Evolutionary conservation across 2,888 invertebrate genomes (phyloP).

Genomic region (Hymenopus coronatus): DNA sequence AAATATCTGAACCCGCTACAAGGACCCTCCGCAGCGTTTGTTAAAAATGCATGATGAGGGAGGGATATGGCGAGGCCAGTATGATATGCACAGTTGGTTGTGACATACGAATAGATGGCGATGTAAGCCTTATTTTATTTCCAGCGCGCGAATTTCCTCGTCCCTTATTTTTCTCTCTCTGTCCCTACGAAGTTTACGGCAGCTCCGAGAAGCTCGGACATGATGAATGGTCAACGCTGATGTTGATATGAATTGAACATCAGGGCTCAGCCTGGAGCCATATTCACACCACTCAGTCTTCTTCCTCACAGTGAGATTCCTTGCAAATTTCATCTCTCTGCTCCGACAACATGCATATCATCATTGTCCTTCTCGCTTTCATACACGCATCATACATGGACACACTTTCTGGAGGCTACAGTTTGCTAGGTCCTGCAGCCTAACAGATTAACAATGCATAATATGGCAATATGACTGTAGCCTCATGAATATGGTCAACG

Average conservation of each 20-base stretch:
- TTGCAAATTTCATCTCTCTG: not conserved
- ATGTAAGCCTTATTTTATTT: not conserved
- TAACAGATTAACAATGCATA: too few species aligned
- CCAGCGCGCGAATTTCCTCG: not conserved
- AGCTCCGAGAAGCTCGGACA: conserved; percentile 8
- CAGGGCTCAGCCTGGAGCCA: conserved; percentile 23
- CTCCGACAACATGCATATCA: too few species aligned
- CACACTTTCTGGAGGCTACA: too few species aligned
- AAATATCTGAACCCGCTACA: not conserved
- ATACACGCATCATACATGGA: not conserved
- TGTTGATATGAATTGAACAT: conserved; percentile 32
- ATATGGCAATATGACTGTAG: too few species aligned
- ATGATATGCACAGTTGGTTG: not conserved
- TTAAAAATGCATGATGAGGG: not conserved
- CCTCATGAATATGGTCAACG: too few species aligned
- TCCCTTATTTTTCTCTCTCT: not conserved
- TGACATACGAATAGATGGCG: not conserved
- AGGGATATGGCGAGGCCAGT: not conserved
- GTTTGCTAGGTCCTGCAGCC: too few species aligned
- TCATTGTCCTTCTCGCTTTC: not conserved
- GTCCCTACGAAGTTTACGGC: conserved; percentile 22
- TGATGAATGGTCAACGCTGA: conserved; percentile 27
- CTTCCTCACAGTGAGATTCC: not conserved
- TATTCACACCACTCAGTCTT: conserved; percentile 28
- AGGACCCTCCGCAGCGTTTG: not conserved